Conservation (phyloP, 2,797 vertebrate species). For the Ibycter americanus region DNA sequence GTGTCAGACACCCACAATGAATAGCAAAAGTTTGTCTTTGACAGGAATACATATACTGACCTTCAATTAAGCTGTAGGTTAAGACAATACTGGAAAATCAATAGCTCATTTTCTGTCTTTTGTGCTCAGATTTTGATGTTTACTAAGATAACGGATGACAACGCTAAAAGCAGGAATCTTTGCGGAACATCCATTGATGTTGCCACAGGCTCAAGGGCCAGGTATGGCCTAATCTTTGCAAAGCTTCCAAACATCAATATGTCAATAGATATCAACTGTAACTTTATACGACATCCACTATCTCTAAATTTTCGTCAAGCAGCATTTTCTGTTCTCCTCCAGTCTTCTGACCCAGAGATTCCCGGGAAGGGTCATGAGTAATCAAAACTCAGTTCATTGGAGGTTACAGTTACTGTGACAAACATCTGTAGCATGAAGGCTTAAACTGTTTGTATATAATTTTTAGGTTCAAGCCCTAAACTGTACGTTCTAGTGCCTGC, state of each 20-base stretch:
- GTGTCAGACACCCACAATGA: constrained; percentile 56
- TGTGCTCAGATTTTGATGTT: constrained; percentile 92
- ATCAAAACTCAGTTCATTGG: neutral
- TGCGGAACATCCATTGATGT: constrained; percentile 78
- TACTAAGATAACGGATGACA: constrained; percentile 89
- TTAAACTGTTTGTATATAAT: neutral
- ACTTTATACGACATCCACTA: neutral
- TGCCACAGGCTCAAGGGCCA: constrained; percentile 74
- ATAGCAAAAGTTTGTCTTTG: constrained; percentile 74
- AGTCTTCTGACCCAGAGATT: neutral
- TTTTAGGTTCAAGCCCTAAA: neutral
- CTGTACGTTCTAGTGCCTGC: neutral
- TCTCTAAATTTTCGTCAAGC: neutral
- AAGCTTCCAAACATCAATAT: constrained; percentile 38
- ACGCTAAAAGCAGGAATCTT: constrained; percentile 75
- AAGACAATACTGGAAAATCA: constrained; percentile 92
- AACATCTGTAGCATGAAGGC: neutral
- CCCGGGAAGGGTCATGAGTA: neutral
- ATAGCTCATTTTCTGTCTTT: constrained; percentile 93
- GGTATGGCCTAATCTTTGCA: constrained; percentile 53
- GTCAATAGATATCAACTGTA: constrained; percentile 49
- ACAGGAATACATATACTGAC: constrained; percentile 86
- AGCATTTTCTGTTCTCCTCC: neutral
- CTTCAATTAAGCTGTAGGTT: constrained; percentile 93
- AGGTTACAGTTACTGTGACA: neutral